Evolutionary conservation across 2,113 vertebrate genomes (phyloP).

Genomic region (Pavo muticus): DNA sequence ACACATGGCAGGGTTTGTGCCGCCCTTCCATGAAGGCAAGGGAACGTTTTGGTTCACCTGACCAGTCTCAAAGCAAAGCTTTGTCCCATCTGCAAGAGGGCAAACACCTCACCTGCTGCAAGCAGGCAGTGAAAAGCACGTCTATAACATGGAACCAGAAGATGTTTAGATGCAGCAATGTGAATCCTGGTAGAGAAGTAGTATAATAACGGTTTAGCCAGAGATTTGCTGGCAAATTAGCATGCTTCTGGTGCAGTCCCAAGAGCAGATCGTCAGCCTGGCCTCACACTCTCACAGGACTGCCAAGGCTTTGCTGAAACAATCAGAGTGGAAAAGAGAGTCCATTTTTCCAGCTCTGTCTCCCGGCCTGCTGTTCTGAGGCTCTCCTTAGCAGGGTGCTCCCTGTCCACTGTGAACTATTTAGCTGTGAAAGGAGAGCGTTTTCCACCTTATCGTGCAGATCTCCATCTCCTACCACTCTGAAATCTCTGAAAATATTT

Average conservation of each 20-base stretch:
- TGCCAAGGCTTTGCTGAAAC: conserved; percentile 47
- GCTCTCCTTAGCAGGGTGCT: neutral
- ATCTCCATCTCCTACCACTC: neutral
- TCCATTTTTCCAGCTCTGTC: neutral
- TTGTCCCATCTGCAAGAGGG: neutral
- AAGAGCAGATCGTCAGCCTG: neutral
- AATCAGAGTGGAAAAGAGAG: conserved; percentile 1
- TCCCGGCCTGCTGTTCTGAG: neutral
- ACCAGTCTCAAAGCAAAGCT: neutral
- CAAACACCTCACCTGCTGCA: neutral
- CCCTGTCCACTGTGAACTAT: neutral
- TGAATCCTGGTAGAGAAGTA: neutral
- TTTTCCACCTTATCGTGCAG: neutral
- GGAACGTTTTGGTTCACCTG: neutral
- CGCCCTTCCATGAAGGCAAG: neutral
- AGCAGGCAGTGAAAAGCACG: neutral
- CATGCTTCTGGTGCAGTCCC: neutral
- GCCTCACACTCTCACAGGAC: neutral
- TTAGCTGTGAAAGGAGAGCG: neutral
- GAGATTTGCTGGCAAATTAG: neutral
- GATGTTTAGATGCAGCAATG: neutral
- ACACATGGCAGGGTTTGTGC: neutral
- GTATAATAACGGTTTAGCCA: neutral
- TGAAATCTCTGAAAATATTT: neutral
- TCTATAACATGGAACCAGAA: neutral